A percentile compares a stretch with the other conserved stretches of the same genome.
These are phyloP conservation scores for Semotilus atromaculatus DNA, from an alignment of 2,797 vertebrate genomes.

Conservation along the genomic window DNA sequence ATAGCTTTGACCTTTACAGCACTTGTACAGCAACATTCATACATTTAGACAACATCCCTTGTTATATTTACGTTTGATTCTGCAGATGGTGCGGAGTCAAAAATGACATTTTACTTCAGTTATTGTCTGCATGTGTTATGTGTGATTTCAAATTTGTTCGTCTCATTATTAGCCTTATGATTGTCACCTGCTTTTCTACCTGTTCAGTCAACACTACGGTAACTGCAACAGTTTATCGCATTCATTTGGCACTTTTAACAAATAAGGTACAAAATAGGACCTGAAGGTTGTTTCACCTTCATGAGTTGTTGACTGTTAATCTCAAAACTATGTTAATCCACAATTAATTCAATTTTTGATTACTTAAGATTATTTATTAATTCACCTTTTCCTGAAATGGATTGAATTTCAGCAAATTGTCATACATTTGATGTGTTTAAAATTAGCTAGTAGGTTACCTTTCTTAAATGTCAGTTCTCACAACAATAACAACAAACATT, in stretches of 20 bases:
- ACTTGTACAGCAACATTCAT: neutral
- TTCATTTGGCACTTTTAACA: neutral
- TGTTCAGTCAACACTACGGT: neutral
- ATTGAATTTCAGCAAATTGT: neutral
- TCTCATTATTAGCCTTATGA: constrained; percentile 7
- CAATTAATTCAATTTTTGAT: neutral
- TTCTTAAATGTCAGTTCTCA: neutral
- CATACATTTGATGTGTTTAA: neutral
- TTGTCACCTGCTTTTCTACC: constrained; percentile 13
- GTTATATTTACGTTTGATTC: neutral
- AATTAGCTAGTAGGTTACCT: neutral
- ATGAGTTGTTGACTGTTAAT: neutral
- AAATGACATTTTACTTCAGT: neutral
- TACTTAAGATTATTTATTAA: neutral
- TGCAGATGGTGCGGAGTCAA: neutral
- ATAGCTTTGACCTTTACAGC: neutral
- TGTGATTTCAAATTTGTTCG: neutral
- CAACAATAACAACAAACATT: neutral
- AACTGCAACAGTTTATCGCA: neutral
- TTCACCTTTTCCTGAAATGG: neutral
- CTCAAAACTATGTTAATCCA: neutral
- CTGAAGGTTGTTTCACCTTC: neutral
- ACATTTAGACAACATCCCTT: neutral
- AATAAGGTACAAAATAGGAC: neutral
- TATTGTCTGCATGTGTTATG: constrained; percentile 8